Evolutionary conservation across 2,888 invertebrate genomes (phyloP), one percentile per base, ranked within the genome.

Genomic region (Germaria angustata): DNA sequence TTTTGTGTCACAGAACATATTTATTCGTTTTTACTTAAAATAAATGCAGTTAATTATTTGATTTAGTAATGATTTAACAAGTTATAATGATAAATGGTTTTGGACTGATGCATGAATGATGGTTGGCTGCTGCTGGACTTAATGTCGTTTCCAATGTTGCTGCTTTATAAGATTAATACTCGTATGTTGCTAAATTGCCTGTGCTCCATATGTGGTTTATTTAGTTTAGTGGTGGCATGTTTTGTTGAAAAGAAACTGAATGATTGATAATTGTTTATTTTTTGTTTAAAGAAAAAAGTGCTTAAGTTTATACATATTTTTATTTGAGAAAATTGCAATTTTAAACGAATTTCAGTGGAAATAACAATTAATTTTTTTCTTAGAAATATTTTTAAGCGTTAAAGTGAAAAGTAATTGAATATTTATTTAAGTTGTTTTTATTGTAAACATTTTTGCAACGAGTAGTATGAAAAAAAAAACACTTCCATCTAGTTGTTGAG

Each of bases 41-140:
- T 73, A 68, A 72, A 59, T 51, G 57, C 76, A 77, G 77, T 83
- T 77, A 83, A 83, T 83, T 83, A 83, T 77, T 80, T 83, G 80
- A 80, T 73, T 83, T 80, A 73, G 76, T 77, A 80, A 72, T 73
- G 68, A 73, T 61, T 80, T 76, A 77, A 83, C 76, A 77, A 78
- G 78, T 81, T 78, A 34, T 32, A 68, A 22, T 20, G 36, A 63
- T 71, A 63, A 46, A 55, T 39, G 11, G 55, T 22, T 34, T 51
- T 51, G 8, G 6, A 53, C 8, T 34, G 44, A 11, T 65, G 55
- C 7, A 53, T 39, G n/a, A 13, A 41, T 53, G 22, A 5, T 36
- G 28, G 61, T 39, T 28, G 41, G 13, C 51, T 51, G 32, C 51
- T 51, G 32, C 32, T 46, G 36, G 7, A 49, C 17, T 61, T 13